These are phyloP conservation scores for Vidua macroura DNA, from an alignment of 2,113 vertebrate genomes.

Conservation along the genomic window DNA sequence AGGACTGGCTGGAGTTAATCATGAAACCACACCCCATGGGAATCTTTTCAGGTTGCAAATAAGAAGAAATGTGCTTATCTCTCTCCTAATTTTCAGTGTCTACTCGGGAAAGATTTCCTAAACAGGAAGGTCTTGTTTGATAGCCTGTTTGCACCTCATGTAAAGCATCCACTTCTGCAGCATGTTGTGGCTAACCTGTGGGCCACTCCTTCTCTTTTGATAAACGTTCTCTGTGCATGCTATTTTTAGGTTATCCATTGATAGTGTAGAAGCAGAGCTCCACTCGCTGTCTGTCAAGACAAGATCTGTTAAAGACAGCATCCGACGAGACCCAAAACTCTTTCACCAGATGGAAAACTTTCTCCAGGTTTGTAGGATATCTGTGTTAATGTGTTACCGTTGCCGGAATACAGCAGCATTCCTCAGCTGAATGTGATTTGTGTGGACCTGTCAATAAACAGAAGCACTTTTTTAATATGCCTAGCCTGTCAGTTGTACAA, in stretches of 20 bases:
- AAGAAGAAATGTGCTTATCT: not conserved
- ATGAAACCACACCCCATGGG: conserved; percentile 7
- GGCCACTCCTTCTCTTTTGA: not conserved
- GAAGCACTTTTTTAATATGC: not conserved
- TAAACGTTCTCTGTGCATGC: not conserved
- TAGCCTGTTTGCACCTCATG: not conserved
- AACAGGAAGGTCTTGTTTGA: conserved; percentile 29
- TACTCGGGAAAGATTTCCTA: conserved; percentile 1
- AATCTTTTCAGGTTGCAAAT: not conserved
- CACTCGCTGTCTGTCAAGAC: conserved; percentile 84
- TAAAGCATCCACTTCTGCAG: not conserved
- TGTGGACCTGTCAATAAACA: not conserved
- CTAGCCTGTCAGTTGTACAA: not conserved
- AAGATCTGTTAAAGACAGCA: conserved; percentile 83
- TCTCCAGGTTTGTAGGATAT: conserved; percentile 81
- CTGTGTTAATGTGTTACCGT: not conserved
- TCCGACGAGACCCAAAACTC: conserved; percentile 83
- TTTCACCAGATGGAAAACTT: conserved; percentile 87
- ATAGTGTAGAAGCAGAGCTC: conserved; percentile 87
- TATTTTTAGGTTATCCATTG: conserved; percentile 86
- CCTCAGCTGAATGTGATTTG: not conserved
- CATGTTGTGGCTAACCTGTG: not conserved
- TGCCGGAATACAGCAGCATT: not conserved
- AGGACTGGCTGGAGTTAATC: conserved; percentile 9
- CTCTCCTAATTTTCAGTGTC: not conserved